Evolutionary conservation across 2,888 invertebrate species (phyloP), one percentile per base, ranked within the genome.

Genomic region (Siphonodentalium dalli): DNA sequence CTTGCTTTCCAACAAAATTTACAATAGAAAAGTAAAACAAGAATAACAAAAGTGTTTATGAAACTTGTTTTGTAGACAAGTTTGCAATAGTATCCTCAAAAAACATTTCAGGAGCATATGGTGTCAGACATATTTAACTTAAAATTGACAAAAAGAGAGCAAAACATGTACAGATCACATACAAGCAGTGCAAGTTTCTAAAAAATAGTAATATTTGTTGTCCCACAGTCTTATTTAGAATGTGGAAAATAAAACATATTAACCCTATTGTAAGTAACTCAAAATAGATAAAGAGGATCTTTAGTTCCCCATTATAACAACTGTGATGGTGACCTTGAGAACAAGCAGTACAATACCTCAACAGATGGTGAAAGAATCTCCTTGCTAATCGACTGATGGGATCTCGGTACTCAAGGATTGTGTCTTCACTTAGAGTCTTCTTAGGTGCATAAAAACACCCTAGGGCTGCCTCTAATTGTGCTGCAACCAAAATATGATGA

Each of bases 291-390:
- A n/a, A n/a, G n/a, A n/a, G n/a, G n/a, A n/a, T n/a, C n/a, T n/a
- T n/a, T 15, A 5, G 13, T 18, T 13, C n/a, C 20, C 13, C n/a
- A 15, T 37, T 15, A 26, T n/a, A 41, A 28, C 5, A 27, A 15
- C 20, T 26, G 4, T 41, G 23, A 5, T 15, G 23, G 7, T 5
- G 15, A 41, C 6, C n/a, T 26, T 11, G n/a, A 41, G 27, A n/a
- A 26, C 9, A 42, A 20, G 18, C 18, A 11, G 28, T n/a, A 15
- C 6, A 15, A 43, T 63, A 90, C 90, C 91, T 87, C 15, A 94
- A 84, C 42, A 94, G 81, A 74, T 90, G 90, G 77, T 93, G 92
- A 77, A 92, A 93, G 84, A 92, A 93, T 67, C 91, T 85, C 66
- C 94, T 85, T 0, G 93, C 93, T 33, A 95, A 84, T 77, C 91